Conservation (phyloP, 2,113 vertebrate species). For the Periophthalmus modestus region DNA sequence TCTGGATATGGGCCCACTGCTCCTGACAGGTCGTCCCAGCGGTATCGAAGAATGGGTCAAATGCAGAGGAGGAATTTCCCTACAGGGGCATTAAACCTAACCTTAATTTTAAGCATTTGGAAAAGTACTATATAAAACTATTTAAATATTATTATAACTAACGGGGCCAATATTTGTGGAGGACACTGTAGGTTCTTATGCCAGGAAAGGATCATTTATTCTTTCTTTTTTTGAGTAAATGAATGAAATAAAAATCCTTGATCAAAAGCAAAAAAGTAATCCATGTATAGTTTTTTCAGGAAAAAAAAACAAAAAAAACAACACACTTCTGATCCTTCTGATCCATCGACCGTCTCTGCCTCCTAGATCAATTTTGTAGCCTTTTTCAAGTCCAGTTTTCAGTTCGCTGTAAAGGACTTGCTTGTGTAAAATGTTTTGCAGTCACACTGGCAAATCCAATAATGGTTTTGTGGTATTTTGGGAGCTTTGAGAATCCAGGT, state of each 20-base stretch:
- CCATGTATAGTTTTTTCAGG: constrained; percentile 48
- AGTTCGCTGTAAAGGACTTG: constrained; percentile 47
- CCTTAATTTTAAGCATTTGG: no score
- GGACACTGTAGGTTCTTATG: background rate
- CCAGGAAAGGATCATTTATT: background rate
- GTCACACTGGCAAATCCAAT: constrained; percentile 38
- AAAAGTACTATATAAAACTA: no score
- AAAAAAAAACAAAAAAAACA: constrained; percentile 26
- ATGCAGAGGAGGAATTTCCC: no score
- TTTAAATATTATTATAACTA: no score
- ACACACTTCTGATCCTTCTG: constrained; percentile 53
- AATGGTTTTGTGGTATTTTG: constrained; percentile 52
- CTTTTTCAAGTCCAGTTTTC: constrained; percentile 11
- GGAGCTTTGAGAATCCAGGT: constrained; percentile 77
- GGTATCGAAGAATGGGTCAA: no score
- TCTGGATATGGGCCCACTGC: no score
- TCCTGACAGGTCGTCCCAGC: no score
- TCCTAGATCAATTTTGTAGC: constrained; percentile 24
- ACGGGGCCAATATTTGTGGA: background rate
- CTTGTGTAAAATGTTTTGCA: constrained; percentile 43
- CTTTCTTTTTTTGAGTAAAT: background rate
- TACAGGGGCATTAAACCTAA: no score
- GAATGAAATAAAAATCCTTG: no score
- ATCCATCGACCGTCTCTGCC: constrained; percentile 30
- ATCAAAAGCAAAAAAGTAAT: no score